Conservation (phyloP, 2,888 invertebrate species). For the Meiosimyza platycephala region DNA sequence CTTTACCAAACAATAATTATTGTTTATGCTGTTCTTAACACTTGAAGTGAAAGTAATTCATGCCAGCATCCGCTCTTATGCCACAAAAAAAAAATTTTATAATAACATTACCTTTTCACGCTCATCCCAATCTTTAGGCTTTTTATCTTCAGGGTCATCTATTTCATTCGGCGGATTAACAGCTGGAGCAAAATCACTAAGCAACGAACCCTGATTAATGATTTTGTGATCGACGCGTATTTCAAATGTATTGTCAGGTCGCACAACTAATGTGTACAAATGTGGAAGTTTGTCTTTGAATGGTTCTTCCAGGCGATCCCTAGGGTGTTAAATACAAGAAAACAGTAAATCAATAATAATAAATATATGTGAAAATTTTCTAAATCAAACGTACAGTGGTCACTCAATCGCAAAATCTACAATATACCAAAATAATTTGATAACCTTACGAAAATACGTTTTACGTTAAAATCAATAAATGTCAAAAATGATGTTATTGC, state of each 20-base stretch:
- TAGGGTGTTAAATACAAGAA: conserved; percentile 49
- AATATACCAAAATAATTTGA: conserved; percentile 28
- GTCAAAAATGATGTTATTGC: background rate
- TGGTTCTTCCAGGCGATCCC: conserved; percentile 82
- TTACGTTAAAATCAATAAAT: conserved; percentile 16
- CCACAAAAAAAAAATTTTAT: background rate
- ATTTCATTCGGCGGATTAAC: conserved; percentile 96
- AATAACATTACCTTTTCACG: conserved; percentile 73
- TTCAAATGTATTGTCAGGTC: conserved; percentile 83
- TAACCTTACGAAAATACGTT: background rate
- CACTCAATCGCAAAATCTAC: conserved; percentile 14
- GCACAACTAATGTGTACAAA: conserved; percentile 82
- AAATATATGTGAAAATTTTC: background rate
- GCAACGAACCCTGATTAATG: conserved; percentile 85
- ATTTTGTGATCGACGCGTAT: conserved; percentile 86
- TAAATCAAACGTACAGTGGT: conserved; percentile 8
- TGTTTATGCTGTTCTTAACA: background rate
- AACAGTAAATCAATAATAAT: conserved; percentile 1
- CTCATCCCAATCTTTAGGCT: conserved; percentile 97
- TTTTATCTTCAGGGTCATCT: conserved; percentile 86
- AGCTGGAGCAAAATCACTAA: conserved; percentile 91
- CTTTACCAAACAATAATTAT: background rate
- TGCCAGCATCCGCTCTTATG: background rate
- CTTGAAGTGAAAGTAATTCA: background rate
- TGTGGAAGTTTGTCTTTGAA: conserved; percentile 95